phyloP scores from a whole-genome alignment of 64 coral and sea anemone genomes.

The Dendrophyllia cribrosa region DNA sequence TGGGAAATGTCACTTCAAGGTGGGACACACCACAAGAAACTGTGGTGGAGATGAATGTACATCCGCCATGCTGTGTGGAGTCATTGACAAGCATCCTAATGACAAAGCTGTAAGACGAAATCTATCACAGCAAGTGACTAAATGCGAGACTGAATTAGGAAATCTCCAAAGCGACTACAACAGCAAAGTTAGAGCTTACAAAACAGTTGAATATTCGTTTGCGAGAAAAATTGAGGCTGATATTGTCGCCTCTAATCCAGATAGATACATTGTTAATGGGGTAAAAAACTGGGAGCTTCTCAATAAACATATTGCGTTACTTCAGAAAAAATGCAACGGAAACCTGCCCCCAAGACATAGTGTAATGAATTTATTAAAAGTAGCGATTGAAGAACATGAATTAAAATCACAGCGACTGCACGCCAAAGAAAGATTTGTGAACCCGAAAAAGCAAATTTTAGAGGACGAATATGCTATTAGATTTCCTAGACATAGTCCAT shows the following conservation, averaged over 20 bases:
- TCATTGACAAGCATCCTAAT: constrained; percentile 42
- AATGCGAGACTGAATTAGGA: constrained; percentile 29
- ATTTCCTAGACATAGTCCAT: background rate
- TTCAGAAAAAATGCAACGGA: constrained; percentile 22
- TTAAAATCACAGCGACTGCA: background rate
- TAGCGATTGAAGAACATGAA: background rate
- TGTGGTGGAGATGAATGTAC: constrained; percentile 6
- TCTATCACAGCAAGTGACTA: background rate
- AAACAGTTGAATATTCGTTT: constrained; percentile 43
- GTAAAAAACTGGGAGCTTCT: constrained; percentile 46
- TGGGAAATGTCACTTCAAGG: constrained; percentile 26
- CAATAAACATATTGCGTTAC: constrained; percentile 16
- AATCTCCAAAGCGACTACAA: constrained; percentile 40
- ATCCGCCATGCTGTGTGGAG: constrained; percentile 39
- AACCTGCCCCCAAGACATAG: constrained; percentile 5
- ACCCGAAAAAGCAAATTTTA: constrained; percentile 30
- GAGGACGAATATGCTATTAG: constrained; percentile 17
- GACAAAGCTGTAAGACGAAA: constrained; percentile 15
- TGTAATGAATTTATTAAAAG: background rate
- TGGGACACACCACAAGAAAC: constrained; percentile 23
- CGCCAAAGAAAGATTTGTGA: background rate
- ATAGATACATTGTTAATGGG: constrained; percentile 39
- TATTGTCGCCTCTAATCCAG: constrained; percentile 34
- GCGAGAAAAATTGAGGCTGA: constrained; percentile 48
- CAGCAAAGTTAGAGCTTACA: constrained; percentile 19